Percentiles rank a stretch among this genome's conserved stretches.
phyloP scores from a whole-genome alignment of 2,888 invertebrate genomes.

The Protodeltote pygarga region DNA sequence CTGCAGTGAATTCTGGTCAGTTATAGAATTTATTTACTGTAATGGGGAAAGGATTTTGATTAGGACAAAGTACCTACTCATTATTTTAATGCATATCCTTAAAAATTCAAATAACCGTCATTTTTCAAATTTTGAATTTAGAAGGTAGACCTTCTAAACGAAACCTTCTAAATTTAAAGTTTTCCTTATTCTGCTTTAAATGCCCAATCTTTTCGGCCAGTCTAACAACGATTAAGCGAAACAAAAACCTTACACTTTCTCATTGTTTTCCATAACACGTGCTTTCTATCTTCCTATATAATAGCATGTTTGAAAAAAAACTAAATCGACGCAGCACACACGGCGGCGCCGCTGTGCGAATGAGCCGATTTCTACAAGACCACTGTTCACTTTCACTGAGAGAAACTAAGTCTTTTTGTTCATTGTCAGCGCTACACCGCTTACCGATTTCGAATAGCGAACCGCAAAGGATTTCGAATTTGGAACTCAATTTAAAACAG shows the following conservation, averaged over 20 bases:
- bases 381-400: constrained; percentile 83
- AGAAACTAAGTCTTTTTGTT: constrained; percentile 83
- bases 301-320: constrained; percentile 41
- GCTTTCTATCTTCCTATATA: constrained; percentile 41
- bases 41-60: too few relatives aligned
- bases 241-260: constrained; percentile 27
- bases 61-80: too few relatives aligned
- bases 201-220: too few relatives aligned
- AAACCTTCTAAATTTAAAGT: too few relatives aligned
- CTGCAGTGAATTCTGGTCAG: constrained; percentile 21
- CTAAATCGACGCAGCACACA: constrained; percentile 46
- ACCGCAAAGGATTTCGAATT: constrained; percentile 55
- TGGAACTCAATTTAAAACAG: constrained; percentile 36
- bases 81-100: too few relatives aligned
- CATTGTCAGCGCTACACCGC: constrained; percentile 67
- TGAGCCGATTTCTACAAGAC: constrained; percentile 71
- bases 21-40: too few relatives aligned
- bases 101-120: too few relatives aligned
- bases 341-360: constrained; percentile 50
- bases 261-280: constrained; percentile 36
- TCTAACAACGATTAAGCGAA: not conserved
- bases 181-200: too few relatives aligned
- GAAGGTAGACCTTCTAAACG: too few relatives aligned
- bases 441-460: constrained; percentile 68
- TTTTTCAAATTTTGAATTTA: too few relatives aligned